Base-by-base conservation (phyloP, 2,113 vertebrate genomes). In the Cercocebus atys region DNA sequence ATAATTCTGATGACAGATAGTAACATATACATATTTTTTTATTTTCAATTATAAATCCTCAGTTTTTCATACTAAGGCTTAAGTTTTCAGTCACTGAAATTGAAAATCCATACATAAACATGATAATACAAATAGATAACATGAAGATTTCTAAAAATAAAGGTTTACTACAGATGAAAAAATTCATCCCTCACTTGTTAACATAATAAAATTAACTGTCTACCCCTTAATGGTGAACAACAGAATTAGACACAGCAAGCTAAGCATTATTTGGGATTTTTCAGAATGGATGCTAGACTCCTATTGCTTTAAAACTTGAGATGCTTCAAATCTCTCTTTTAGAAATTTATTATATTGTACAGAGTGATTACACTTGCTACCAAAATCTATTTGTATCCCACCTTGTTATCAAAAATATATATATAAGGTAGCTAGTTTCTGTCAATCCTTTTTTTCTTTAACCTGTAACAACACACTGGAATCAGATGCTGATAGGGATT, bases 251-350 rank as follows among this genome's bases (percentile, higher is more conserved):
- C 17, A 4, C 55, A 57, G 86, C 59, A 50, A 96, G 75, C 90
- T 84, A 61, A 76, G 87, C 45, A 13, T 35, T 27, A 70, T 18
- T 30, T 27, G 43, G 55, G 66, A 79, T n/a, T 23, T 70, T 82
- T 38, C 40, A 75, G 79, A 38, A 22, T 47, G 64, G 57, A 87
- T 8, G 75, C 76, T 78, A 55, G 66, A 78, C 40, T 94, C 38
- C 97, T 97, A 78, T 73, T 97, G 97, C 85, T 96, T 95, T 93
- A 61, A 86, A 93, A 93, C 55, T 55, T 45, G 84, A 95, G 91
- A 40, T 45, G 79, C 35, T 6, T 47, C 59, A 70, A 43, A 57
- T 9, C 27, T 55, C 18, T 50, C 93, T 72, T n/a, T 20, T n/a
- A 27, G 72, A 30, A 96, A 89, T 75, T 68, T 20, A 45, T 43